Percentiles rank a stretch among this genome's conserved stretches.
Evolutionary conservation across 2,888 invertebrate genomes (phyloP).

Genomic region (Dolomedes plantarius): DNA sequence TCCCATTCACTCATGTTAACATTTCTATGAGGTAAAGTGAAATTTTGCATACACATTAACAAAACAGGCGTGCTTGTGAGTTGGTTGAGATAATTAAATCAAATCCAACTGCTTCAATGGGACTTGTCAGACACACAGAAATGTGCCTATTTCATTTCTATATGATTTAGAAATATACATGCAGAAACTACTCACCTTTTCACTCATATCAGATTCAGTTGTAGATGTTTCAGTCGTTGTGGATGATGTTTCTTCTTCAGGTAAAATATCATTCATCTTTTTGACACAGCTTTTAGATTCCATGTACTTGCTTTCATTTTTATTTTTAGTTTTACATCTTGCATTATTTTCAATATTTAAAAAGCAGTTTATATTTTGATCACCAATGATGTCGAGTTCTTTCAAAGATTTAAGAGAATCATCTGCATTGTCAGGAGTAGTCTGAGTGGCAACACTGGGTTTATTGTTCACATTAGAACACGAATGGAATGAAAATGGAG

Average conservation of each 20-base stretch:
- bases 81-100: too few relatives aligned
- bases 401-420: constrained; percentile 42
- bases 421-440: constrained; percentile 27
- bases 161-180: too few relatives aligned
- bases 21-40: too few relatives aligned
- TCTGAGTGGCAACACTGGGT: constrained; percentile 69
- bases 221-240: constrained; percentile 72
- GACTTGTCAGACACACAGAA: too few relatives aligned
- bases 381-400: constrained; percentile 39
- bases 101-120: too few relatives aligned
- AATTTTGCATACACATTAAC: too few relatives aligned
- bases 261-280: constrained; percentile 46
- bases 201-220: constrained; percentile 71
- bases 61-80: too few relatives aligned
- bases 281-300: constrained; percentile 50
- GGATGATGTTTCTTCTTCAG: constrained; percentile 71
- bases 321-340: constrained; percentile 42
- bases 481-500: constrained; percentile 61
- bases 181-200: constrained; percentile 69
- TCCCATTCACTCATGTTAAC: too few relatives aligned
- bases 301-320: constrained; percentile 60
- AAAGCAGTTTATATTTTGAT: constrained; percentile 50
- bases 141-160: too few relatives aligned
- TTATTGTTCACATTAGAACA: constrained; percentile 60
- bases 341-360: constrained; percentile 58